Percentiles rank a stretch among this genome's conserved stretches.
Evolutionary conservation across 1,140 invertebrate species (phyloP).

Genomic region (Drosophila carrolli): DNA sequence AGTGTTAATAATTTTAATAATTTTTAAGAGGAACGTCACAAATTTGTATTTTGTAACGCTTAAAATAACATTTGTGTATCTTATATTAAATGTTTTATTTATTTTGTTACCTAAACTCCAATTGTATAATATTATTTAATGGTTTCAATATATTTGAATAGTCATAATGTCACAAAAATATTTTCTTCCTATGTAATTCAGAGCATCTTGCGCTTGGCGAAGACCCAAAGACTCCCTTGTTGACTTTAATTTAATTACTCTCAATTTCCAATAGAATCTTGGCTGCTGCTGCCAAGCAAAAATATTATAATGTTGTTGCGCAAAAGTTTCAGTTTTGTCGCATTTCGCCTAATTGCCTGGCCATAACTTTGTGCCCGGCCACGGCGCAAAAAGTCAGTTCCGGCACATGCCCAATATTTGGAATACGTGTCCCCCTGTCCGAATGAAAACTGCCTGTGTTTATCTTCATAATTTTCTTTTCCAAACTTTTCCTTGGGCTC

Average conservation of each 20-base stretch:
- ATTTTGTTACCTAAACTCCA: too few species aligned
- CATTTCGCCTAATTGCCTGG: conserved; percentile 60
- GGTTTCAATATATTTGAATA: too few species aligned
- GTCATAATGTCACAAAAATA: not conserved
- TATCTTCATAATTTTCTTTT: conserved; percentile 43
- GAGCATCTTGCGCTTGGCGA: conserved; percentile 11
- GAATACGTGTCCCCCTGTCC: conserved; percentile 52
- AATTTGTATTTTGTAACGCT: too few species aligned
- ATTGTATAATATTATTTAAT: too few species aligned
- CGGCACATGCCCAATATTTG: conserved; percentile 64
- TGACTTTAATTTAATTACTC: conserved; percentile 80
- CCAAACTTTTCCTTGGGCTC: conserved; percentile 23
- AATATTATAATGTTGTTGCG: conserved; percentile 66
- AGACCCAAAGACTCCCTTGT: conserved; percentile 63
- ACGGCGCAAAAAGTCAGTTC: conserved; percentile 15
- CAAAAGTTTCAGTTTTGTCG: conserved; percentile 66
- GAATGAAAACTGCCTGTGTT: conserved; percentile 38
- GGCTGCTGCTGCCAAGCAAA: conserved; percentile 10
- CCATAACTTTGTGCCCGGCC: conserved; percentile 52
- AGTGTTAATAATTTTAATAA: too few species aligned
- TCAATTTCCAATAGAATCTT: conserved; percentile 61
- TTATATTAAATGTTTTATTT: too few species aligned
- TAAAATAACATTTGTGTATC: too few species aligned
- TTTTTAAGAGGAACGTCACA: too few species aligned
- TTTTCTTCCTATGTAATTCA: not conserved